Percentiles rank a stretch among this genome's conserved stretches.
These are phyloP conservation scores for Bradypodion ventrale DNA, from an alignment of 2,797 vertebrate genomes.

Conservation along the genomic window DNA sequence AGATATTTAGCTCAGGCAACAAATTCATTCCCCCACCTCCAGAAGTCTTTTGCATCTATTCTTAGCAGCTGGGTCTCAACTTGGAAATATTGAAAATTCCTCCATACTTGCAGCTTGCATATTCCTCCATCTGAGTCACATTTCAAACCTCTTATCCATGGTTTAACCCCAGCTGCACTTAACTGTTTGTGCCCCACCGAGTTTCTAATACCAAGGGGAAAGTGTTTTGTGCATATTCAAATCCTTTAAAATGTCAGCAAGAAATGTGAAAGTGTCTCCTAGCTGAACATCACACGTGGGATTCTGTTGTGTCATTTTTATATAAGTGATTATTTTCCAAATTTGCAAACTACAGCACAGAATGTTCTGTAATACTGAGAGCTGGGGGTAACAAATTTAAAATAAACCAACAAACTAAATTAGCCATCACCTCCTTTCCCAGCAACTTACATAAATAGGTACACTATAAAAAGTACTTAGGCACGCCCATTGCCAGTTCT, in stretches of 20 bases:
- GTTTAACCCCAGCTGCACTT: not conserved
- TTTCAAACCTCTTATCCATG: not conserved
- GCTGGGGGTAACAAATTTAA: not conserved
- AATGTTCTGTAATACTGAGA: not conserved
- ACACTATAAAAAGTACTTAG: constrained; percentile 30
- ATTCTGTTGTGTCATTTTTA: not conserved
- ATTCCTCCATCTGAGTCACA: constrained; percentile 1
- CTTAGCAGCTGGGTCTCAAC: not conserved
- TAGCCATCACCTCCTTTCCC: constrained; percentile 10
- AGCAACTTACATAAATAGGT: constrained; percentile 23
- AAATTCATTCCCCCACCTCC: not conserved
- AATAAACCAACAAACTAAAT: constrained; percentile 20
- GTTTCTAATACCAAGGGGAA: too few species aligned
- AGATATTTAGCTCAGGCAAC: not conserved
- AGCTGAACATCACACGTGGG: not conserved
- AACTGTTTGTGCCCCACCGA: not conserved
- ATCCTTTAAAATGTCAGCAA: not conserved
- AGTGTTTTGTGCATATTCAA: not conserved
- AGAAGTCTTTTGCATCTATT: not conserved
- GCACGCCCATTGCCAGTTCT: constrained; percentile 10
- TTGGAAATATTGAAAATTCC: constrained; percentile 22
- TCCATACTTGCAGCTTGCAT: not conserved
- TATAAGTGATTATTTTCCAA: not conserved
- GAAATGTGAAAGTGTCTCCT: not conserved
- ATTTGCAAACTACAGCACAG: not conserved